These are phyloP conservation scores for Parazoanthus swiftii DNA, from an alignment of 92 coral and sea anemone species.

Conservation along the genomic window DNA sequence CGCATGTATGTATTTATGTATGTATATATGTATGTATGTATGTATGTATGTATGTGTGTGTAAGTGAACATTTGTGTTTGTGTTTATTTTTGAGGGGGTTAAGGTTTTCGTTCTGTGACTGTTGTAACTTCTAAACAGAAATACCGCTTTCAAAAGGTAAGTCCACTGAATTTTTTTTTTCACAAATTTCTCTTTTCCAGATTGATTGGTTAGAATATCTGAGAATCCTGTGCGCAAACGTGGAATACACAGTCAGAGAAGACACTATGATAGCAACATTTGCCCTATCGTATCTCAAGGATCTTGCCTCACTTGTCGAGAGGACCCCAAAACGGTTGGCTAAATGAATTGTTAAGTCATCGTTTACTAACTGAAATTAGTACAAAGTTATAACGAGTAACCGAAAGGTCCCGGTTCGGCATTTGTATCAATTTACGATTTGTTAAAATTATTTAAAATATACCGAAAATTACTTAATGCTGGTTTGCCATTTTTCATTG, in stretches of 20 bases:
- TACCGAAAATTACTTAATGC: too few species aligned
- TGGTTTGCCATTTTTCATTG: too few species aligned
- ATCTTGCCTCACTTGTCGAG: conserved; percentile 10
- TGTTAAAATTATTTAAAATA: too few species aligned
- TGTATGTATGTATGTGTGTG: too few species aligned
- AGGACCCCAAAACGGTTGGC: conserved; percentile 39
- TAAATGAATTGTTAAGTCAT: not conserved
- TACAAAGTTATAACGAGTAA: not conserved
- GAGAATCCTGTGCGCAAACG: conserved; percentile 4
- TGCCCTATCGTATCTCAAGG: conserved; percentile 28
- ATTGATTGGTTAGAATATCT: conserved; percentile 34
- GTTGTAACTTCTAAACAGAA: not conserved
- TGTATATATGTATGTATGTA: too few species aligned
- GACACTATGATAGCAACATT: conserved; percentile 30
- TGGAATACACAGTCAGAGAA: conserved; percentile 6
- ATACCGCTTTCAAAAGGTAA: not conserved
- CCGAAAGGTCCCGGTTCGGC: not conserved
- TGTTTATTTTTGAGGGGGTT: too few species aligned
- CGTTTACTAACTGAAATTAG: not conserved
- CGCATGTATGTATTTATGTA: too few species aligned
- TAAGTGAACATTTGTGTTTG: too few species aligned
- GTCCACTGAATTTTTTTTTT: not conserved
- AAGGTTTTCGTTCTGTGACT: not conserved
- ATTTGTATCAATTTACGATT: not conserved
- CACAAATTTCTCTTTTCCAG: not conserved